phyloP scores from a whole-genome alignment of 2,888 invertebrate species.

The Cremastinae sp. region DNA sequence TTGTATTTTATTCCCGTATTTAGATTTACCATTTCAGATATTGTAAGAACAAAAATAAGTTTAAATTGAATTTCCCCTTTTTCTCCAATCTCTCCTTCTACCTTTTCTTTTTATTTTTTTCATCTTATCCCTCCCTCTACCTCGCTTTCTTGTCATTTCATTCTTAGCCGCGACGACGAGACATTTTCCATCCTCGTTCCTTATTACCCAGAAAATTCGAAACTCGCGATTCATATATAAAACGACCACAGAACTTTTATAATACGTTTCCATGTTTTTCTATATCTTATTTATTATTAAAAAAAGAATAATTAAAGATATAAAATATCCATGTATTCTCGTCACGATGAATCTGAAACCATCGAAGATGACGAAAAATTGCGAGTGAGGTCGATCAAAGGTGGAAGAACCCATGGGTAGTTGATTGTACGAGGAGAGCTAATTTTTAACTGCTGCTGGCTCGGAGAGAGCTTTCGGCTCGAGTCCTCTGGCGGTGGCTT shows the following conservation, averaged over 20 bases:
- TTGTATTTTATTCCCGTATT: constrained; percentile 77
- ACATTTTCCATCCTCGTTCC: constrained; percentile 19
- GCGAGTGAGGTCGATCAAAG: not conserved
- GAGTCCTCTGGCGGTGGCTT: constrained; percentile 43
- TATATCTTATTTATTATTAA: no score
- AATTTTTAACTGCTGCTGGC: constrained; percentile 72
- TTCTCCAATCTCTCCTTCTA: constrained; percentile 56
- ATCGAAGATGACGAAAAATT: no score
- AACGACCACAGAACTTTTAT: not conserved
- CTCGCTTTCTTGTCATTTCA: constrained; percentile 27
- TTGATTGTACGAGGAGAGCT: constrained; percentile 66
- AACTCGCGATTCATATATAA: constrained; percentile 4
- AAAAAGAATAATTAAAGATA: no score
- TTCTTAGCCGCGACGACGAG: constrained; percentile 19
- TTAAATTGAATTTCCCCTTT: constrained; percentile 77
- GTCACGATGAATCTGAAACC: no score
- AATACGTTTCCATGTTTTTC: no score
- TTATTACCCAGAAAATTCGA: constrained; percentile 46
- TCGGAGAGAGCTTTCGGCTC: constrained; percentile 36
- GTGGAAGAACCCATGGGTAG: constrained; percentile 26
- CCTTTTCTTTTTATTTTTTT: constrained; percentile 26
- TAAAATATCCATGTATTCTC: no score
- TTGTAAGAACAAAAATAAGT: constrained; percentile 78
- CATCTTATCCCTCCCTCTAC: constrained; percentile 13
- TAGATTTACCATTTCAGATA: constrained; percentile 77